Conservation (phyloP, 2,888 invertebrate genomes). For the Amphipoea oculea region DNA sequence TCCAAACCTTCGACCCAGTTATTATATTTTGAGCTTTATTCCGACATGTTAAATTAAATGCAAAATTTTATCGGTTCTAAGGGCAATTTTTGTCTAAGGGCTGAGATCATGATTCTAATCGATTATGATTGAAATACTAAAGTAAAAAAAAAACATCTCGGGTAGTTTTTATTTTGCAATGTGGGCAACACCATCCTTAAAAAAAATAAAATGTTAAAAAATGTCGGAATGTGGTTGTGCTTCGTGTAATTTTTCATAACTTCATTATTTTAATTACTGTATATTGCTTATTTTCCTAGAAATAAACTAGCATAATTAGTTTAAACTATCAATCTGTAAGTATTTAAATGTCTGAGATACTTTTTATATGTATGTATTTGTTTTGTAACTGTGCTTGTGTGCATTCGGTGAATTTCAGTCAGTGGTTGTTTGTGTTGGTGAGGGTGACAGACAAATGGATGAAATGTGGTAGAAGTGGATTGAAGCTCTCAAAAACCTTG, state of each 20-base stretch:
- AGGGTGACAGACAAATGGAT: constrained; percentile 82
- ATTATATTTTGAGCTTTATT: neutral
- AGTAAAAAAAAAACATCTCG: neutral
- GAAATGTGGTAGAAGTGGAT: constrained; percentile 84
- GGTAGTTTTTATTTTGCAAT: neutral
- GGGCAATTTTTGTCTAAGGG: neutral
- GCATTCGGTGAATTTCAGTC: constrained; percentile 80
- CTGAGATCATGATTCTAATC: neutral
- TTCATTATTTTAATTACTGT: constrained; percentile 60
- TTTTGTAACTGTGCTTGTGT: constrained; percentile 74
- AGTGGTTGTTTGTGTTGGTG: constrained; percentile 87
- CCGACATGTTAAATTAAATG: neutral
- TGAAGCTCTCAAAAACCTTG: constrained; percentile 71
- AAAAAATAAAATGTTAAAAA: constrained; percentile 71
- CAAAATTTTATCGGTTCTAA: neutral
- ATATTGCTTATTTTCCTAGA: constrained; percentile 59
- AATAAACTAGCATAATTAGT: constrained; percentile 64
- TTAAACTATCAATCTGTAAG: constrained; percentile 63
- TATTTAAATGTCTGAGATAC: constrained; percentile 46
- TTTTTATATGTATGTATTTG: constrained; percentile 62
- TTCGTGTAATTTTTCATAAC: constrained; percentile 76
- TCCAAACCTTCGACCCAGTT: neutral
- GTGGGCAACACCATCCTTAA: constrained; percentile 23
- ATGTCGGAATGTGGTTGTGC: constrained; percentile 85
- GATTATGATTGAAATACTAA: neutral